Conservation (phyloP, 2,113 vertebrate genomes). For the Gracilinanus agilis region DNA sequence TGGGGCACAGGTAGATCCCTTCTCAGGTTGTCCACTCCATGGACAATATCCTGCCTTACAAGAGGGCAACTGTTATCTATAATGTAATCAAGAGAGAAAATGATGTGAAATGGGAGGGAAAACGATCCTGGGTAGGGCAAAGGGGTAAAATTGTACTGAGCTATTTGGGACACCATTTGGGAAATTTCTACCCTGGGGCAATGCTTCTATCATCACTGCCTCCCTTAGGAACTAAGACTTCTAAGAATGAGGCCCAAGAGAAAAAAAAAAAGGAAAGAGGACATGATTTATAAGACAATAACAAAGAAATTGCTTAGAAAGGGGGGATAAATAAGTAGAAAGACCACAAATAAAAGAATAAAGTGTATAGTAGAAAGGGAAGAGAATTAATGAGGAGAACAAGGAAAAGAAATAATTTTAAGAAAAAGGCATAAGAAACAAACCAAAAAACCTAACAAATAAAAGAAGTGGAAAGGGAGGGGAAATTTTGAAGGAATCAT, state of each 20-base stretch:
- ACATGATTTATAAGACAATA: not conserved
- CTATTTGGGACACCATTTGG: not conserved
- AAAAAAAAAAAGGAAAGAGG: not conserved
- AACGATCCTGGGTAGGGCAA: not conserved
- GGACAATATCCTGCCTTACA: not conserved
- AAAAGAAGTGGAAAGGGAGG: not conserved
- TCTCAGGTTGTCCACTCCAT: not conserved
- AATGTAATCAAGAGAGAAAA: not conserved
- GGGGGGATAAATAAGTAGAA: not conserved
- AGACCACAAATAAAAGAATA: not conserved
- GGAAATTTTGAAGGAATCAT: not conserved
- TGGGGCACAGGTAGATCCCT: not conserved
- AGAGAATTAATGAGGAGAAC: not conserved
- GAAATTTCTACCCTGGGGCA: not conserved
- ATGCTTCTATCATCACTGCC: not conserved
- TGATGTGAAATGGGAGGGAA: not conserved
- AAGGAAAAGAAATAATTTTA: not conserved
- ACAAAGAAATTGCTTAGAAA: not conserved
- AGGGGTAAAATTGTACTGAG: not conserved
- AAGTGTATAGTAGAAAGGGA: not conserved
- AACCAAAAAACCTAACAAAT: not conserved
- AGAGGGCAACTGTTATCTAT: not conserved
- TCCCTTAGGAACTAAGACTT: not conserved
- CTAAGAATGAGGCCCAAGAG: not conserved
- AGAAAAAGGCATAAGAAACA: not conserved